phyloP scores from a whole-genome alignment of 2,888 invertebrate genomes.

The Caenorhabditis zanzibari region DNA sequence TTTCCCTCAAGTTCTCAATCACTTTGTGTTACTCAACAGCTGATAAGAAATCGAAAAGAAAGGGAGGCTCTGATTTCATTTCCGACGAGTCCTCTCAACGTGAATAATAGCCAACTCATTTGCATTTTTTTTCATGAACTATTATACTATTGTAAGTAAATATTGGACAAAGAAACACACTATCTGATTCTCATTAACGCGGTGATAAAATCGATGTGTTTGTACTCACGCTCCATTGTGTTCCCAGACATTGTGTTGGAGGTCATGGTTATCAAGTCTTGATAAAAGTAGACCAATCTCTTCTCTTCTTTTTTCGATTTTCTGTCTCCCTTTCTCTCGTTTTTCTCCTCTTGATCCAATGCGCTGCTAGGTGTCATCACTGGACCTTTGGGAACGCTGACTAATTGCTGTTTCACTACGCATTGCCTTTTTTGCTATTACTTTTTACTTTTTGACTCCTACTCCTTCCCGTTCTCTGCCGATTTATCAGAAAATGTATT shows the following conservation, averaged over 20 bases:
- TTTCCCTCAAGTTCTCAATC: conserved; percentile 44
- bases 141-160: neutral
- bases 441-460: conserved; percentile 15
- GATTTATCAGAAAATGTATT: conserved; percentile 57
- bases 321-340: conserved; percentile 2
- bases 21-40: conserved; percentile 37
- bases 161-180: neutral
- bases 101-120: neutral
- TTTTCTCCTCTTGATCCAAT: neutral
- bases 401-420: conserved; percentile 67
- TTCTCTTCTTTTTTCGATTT: conserved; percentile 8
- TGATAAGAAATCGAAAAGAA: conserved; percentile 41
- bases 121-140: conserved; percentile 17
- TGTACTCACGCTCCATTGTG: conserved; percentile 6
- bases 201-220: conserved; percentile 58
- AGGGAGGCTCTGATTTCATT: conserved; percentile 48
- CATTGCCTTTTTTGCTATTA: conserved; percentile 31
- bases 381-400: conserved; percentile 67
- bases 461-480: neutral
- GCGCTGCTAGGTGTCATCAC: conserved; percentile 61
- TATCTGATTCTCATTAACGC: conserved; percentile 56
- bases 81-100: conserved; percentile 1
- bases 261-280: conserved; percentile 63
- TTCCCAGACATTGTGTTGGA: conserved; percentile 43
- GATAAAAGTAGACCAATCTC: conserved; percentile 57